These are phyloP conservation scores for Halictus ligatus DNA, from an alignment of 2,888 invertebrate genomes.

Conservation along the genomic window DNA sequence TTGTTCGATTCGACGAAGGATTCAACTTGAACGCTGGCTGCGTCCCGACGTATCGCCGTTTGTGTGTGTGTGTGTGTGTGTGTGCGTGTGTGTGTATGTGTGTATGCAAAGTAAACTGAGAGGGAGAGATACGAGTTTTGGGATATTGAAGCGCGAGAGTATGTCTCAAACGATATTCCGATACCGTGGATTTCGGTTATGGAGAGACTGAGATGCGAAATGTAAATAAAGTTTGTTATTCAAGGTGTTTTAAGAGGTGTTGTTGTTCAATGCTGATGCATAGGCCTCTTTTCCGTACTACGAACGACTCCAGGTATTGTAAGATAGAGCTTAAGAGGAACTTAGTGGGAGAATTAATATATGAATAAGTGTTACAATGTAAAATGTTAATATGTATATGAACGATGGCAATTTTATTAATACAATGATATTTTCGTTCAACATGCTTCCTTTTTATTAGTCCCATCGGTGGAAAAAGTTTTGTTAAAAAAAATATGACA, in stretches of 20 bases:
- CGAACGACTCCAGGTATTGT: slow-evolving; percentile 38
- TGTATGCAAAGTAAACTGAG: slow-evolving; percentile 29
- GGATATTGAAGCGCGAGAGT: slow-evolving; percentile 25
- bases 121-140: slow-evolving; percentile 29
- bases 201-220: slow-evolving; percentile 73
- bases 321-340: slow-evolving; percentile 48
- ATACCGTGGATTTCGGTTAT: slow-evolving; percentile 76
- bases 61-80: slow-evolving; percentile 33
- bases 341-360: slow-evolving; percentile 51
- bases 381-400: slow-evolving; percentile 52
- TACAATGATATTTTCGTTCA: slow-evolving; percentile 56
- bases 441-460: slow-evolving; percentile 3
- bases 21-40: slow-evolving; percentile 31
- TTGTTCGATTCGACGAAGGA: not conserved
- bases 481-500: not conserved
- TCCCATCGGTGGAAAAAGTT: not conserved
- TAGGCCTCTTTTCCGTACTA: slow-evolving; percentile 48
- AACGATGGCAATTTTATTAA: slow-evolving; percentile 55
- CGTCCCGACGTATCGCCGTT: slow-evolving; percentile 24
- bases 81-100: slow-evolving; percentile 32
- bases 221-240: slow-evolving; percentile 83
- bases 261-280: slow-evolving; percentile 46
- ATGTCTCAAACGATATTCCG: slow-evolving; percentile 43
- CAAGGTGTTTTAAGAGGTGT: slow-evolving; percentile 64
- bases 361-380: slow-evolving; percentile 54